Evolutionary conservation across 2,888 invertebrate species (phyloP), one percentile per base, ranked within the genome.

Genomic region (Crioceris asparagi): DNA sequence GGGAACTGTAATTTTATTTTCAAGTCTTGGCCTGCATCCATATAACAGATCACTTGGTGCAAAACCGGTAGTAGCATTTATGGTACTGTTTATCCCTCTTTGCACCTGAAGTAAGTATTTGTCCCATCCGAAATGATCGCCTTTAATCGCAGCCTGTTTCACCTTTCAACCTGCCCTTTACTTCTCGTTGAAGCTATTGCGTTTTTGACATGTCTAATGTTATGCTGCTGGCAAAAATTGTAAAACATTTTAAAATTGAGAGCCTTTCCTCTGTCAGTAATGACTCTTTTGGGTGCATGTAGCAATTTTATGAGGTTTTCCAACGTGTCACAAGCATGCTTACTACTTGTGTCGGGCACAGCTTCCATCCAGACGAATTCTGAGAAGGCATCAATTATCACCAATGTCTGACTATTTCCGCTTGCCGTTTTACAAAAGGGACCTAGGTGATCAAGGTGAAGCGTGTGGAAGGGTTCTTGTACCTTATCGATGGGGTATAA

Each of bases 361-460:
- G 48, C 33, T 31, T 40, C 44, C 4, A 36, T 23, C 23, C 35
- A 39, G 3, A 23, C 18, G 26, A 29, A 40, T 25, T 40, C 34
- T 2, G 37, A 34, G 19, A 40, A 40, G 11, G 36, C 34, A 37
- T 40, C 40, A 4, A 40, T 33, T 3, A 31, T 18, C 3, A 41
- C 37, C 10, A 40, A 16, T 5, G 43, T 6, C 31, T 44, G 35
- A 11, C 2, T 30, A 23, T 44, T 44, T 3, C 33, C 36, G 3
- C 21, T 34, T 8, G 11, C 25, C 25, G 30, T 40, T 29, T 41
- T 45, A 11, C 35, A 36, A 37, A 47, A 52, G 14, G 49, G 45
- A 7, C 50, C 50, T n/a, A 52, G 19, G 32, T 52, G 47, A 27
- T 51, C 51, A 2, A 46, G 19, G 30, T 52, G 50, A 2, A 51